A percentile compares a stretch with the other conserved stretches of the same genome.
Evolutionary conservation across 2,888 invertebrate genomes (phyloP).

Genomic region (Callyntrura sp.): DNA sequence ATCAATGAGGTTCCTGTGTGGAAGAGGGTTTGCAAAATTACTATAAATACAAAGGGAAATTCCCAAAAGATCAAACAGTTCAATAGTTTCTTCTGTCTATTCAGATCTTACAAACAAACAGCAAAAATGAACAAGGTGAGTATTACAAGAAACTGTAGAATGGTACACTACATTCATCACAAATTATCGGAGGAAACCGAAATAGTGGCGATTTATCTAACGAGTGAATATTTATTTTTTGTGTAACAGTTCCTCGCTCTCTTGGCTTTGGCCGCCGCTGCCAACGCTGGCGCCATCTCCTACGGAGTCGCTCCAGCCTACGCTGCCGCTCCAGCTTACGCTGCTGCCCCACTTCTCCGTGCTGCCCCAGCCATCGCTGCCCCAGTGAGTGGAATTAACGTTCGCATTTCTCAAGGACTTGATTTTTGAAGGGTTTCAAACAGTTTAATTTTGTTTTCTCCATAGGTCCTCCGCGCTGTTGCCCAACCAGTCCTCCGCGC

Average conservation of each 20-base stretch:
- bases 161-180: too few relatives aligned
- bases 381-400: too few relatives aligned
- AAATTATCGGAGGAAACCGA: too few relatives aligned
- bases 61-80: constrained; percentile 44
- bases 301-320: not conserved
- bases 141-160: not conserved
- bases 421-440: too few relatives aligned
- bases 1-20: not conserved
- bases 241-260: constrained; percentile 15
- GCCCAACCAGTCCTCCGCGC: too few relatives aligned
- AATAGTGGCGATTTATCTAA: too few relatives aligned
- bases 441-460: too few relatives aligned
- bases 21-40: constrained; percentile 11
- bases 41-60: constrained; percentile 55
- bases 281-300: constrained; percentile 47
- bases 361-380: constrained; percentile 56
- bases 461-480: too few relatives aligned
- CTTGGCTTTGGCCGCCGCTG: constrained; percentile 26
- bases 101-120: not conserved
- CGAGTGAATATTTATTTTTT: not conserved
- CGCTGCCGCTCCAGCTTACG: not conserved
- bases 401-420: too few relatives aligned
- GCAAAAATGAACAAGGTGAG: constrained; percentile 41
- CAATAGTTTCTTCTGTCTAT: constrained; percentile 31
- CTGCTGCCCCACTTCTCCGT: constrained; percentile 18